Base-by-base conservation (phyloP, 37 sponge, comb jelly and placozoan genomes). In the Agelas oroides region DNA sequence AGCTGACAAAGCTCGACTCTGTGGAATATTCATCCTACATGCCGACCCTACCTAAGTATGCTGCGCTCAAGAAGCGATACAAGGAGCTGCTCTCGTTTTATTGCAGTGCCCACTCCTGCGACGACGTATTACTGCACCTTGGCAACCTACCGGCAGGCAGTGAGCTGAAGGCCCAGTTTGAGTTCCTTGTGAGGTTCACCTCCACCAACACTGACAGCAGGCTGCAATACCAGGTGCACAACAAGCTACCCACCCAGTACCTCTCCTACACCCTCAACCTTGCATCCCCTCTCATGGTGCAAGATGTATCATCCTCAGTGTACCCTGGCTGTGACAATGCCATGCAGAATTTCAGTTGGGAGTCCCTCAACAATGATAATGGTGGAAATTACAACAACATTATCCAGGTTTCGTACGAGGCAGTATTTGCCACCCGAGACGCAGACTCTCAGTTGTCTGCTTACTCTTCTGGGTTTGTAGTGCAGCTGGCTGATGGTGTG, bases 71-170 rank as follows among this genome's bases (percentile, higher is more conserved):
- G 63, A 21, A 40, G 35, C 46, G 63, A 5, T 70, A 37, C 53
- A 59, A 32, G 36, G 27, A 15, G 19, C 31, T 69, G 35, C 27
- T 77, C 13, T 2, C 64, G 14, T 27, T 20, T 52, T 69, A n/a
- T 19, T 33, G 18, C 27, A 71, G 79, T 6, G 34, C 71, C 13
- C 79, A 78, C 58, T 86, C 86, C 23, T 23, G 30, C n/a, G 72
- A 86, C 5, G 86, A 86, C 65, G 27, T 86, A 5, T 46, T 86
- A 15, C 40, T 85, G 0, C 41, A 85, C 31, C 30, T 85, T 18
- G 85, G 77, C 16, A 37, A 65, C 0, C 28, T 68, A 5, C 34
- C 59, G 3, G 52, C 27, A 19, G 57, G 46, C 0, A 35, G 39
- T 16, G 21, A 63, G 32, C 64, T 83, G 65, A 38, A 18, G 20